Conservation (phyloP, 2,113 vertebrate species). For the Microcebus jonahi region DNA sequence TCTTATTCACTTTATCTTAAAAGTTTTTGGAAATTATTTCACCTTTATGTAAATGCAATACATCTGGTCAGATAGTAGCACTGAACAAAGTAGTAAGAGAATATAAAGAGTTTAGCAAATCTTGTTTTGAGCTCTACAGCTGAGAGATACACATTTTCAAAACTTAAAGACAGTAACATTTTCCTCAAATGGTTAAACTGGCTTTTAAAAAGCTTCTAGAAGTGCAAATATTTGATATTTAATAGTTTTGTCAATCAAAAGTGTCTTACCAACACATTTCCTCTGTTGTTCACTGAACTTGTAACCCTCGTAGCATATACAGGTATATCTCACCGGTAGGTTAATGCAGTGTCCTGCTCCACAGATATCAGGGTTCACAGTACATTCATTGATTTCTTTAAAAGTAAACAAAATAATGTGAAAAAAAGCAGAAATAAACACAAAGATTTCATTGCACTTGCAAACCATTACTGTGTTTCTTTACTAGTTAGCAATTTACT, state of each 20-base stretch:
- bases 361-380: conserved; percentile 94
- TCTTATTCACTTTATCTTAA: neutral
- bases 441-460: neutral
- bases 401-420: conserved; percentile 44
- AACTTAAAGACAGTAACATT: neutral
- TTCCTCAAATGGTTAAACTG: neutral
- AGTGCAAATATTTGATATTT: conserved; percentile 40
- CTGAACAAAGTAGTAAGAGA: neutral
- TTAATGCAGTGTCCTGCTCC: conserved; percentile 95
- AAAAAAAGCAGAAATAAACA: neutral
- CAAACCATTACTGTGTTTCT: conserved; percentile 27
- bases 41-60: neutral
- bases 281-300: conserved; percentile 86
- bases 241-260: neutral
- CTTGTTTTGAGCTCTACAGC: neutral
- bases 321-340: conserved; percentile 92
- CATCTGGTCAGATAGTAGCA: neutral
- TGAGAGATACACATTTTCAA: neutral
- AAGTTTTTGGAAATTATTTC: neutral
- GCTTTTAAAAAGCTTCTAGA: neutral
- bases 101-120: neutral
- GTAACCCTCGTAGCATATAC: conserved; percentile 93
- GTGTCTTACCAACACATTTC: conserved; percentile 93
- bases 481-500: neutral
- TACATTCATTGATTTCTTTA: conserved; percentile 96